Conservation (phyloP, 2,797 vertebrate genomes). For the Psittacula derbiana region DNA sequence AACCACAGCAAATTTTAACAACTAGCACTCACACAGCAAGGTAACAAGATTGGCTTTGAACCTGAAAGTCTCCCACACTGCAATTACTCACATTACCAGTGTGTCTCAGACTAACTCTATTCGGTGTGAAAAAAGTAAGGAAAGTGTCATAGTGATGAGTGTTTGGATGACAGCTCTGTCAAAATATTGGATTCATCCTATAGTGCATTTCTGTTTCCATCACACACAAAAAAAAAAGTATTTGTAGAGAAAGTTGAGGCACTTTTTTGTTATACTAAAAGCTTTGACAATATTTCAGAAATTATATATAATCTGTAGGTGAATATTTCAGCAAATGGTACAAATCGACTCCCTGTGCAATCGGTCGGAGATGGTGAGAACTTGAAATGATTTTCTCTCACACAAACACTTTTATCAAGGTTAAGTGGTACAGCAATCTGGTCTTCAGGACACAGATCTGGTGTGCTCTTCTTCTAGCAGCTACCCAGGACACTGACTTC, state of each 20-base stretch:
- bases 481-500: not conserved
- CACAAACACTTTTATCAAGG: not conserved
- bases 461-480: not conserved
- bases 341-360: not conserved
- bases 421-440: not conserved
- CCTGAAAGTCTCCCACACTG: conserved; percentile 26
- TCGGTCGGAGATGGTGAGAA: not conserved
- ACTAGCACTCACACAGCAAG: conserved; percentile 28
- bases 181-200: conserved; percentile 52
- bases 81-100: conserved; percentile 25
- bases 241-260: conserved; percentile 2
- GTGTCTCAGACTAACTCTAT: conserved; percentile 22
- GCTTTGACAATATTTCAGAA: conserved; percentile 36
- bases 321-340: not conserved
- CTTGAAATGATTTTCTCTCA: not conserved
- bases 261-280: conserved; percentile 1
- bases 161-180: conserved; percentile 45
- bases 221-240: not conserved
- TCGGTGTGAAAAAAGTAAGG: conserved; percentile 22
- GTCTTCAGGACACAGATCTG: not conserved
- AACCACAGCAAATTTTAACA: conserved; percentile 41
- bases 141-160: conserved; percentile 14
- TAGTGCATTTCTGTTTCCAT: conserved; percentile 22
- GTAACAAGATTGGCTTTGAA: conserved; percentile 45
- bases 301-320: not conserved